Conservation (phyloP, 2,888 invertebrate genomes). For the Cotesia congregata region DNA sequence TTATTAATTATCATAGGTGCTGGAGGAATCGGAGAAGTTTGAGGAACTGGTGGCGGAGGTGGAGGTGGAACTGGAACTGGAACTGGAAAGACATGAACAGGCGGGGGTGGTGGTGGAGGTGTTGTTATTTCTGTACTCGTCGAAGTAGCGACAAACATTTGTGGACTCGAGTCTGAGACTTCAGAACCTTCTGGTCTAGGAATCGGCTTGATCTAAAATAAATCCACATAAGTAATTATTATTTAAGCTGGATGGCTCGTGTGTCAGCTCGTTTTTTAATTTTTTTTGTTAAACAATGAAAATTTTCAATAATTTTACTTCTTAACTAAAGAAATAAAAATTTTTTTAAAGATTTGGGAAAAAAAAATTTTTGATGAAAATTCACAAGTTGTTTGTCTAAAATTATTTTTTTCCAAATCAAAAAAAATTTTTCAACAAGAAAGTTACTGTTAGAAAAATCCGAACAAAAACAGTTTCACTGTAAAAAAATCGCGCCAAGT, state of each 20-base stretch:
- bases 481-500: too few relatives aligned
- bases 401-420: too few relatives aligned
- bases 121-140: slow-evolving; percentile 65
- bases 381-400: background rate
- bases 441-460: background rate
- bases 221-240: background rate
- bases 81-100: slow-evolving; percentile 46
- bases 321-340: too few relatives aligned
- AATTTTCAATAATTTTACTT: too few relatives aligned
- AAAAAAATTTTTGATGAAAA: background rate
- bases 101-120: slow-evolving; percentile 64
- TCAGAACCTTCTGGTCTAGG: slow-evolving; percentile 83
- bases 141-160: slow-evolving; percentile 76
- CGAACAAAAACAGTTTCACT: too few relatives aligned
- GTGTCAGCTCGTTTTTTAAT: too few relatives aligned
- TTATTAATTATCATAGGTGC: slow-evolving; percentile 26
- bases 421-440: too few relatives aligned
- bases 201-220: slow-evolving; percentile 80
- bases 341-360: too few relatives aligned
- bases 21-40: slow-evolving; percentile 48
- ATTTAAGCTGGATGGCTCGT: too few relatives aligned
- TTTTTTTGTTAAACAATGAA: too few relatives aligned
- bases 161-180: slow-evolving; percentile 77
- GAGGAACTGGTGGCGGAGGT: slow-evolving; percentile 53
- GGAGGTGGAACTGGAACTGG: slow-evolving; percentile 54